Evolutionary conservation across 1,140 invertebrate genomes (phyloP), one percentile per base, ranked within the genome.

Genomic region (Goniozus legneri): DNA sequence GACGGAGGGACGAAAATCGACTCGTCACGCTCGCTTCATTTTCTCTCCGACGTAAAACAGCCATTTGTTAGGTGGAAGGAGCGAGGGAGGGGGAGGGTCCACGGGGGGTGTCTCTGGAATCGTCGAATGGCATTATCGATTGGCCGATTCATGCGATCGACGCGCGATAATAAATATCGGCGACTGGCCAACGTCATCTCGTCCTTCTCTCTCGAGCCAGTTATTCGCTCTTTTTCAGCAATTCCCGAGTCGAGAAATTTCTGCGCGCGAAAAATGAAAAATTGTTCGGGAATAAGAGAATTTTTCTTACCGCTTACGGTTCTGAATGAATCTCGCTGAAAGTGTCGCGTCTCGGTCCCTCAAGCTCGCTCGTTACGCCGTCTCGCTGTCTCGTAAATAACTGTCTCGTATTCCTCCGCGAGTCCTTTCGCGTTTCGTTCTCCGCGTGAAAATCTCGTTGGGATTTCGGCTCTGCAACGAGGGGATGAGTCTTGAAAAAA

Each of bases 11-110:
- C 64, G 65, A 72, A 75, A 76, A 76, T 75, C 70, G 66, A 72
- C 73, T 67, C 65, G 73, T 76, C 72, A 76, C 75, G 64, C 69
- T 76, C 64, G 67, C 69, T 75, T 76, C 72, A 76, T 76, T 76
- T 76, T 73, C 72, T 76, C 67, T 44, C 60, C 62, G 57, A 71
- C 66, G 67, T 75, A 73, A 76, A 76, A 76, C 70, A 73, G 69
- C 69, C 71, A 76, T 76, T 76, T 76, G 71, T 76, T 76, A 76
- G 58, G 60, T 62, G 65, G 65, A 64, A 71, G 73, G 71, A 73
- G 71, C 67, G 65, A 64, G 71, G 73, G 71, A 73, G 71, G 58
- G 67, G 54, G 60, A 53, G 60, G 71, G 60, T 73, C 56, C 68
- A 67, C 69, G 73, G 73, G 73, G 71, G 71, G 71, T 75, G 71